Evolutionary conservation across 2,797 vertebrate genomes (phyloP).

Genomic region (Pygocentrus nattereri): DNA sequence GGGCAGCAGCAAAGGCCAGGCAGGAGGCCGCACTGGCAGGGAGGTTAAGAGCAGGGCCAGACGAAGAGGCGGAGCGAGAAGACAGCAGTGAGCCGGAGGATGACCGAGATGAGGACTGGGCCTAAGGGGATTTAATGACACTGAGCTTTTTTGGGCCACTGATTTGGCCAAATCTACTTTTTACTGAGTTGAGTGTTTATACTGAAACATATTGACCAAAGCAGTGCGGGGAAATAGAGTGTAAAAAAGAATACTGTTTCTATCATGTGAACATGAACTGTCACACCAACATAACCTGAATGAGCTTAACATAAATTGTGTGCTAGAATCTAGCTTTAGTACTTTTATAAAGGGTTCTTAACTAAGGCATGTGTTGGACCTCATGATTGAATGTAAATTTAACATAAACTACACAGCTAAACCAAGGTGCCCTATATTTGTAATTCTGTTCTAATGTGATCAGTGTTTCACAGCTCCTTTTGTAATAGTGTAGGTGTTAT

Average conservation of each 20-base stretch:
- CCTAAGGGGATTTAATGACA: conserved; percentile 59
- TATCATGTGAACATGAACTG: not conserved
- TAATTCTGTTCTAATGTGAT: not conserved
- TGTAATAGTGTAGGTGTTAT: conserved; percentile 5
- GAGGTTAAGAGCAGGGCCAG: conserved; percentile 39
- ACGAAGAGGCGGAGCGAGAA: conserved; percentile 62
- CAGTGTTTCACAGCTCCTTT: conserved; percentile 1
- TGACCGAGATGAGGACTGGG: conserved; percentile 80
- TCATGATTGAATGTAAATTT: conserved; percentile 5
- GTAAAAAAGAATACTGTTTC: not conserved
- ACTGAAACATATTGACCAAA: not conserved
- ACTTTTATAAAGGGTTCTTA: not conserved
- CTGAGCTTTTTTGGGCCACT: not conserved
- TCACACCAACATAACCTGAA: not conserved
- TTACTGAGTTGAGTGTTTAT: not conserved
- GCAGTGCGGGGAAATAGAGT: not conserved
- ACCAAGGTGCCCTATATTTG: not conserved
- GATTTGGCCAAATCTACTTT: not conserved
- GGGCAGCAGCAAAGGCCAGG: conserved; percentile 65
- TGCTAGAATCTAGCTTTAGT: not conserved
- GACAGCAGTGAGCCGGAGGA: conserved; percentile 78
- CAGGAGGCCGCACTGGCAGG: conserved; percentile 46
- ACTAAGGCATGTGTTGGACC: not conserved
- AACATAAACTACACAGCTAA: conserved; percentile 7
- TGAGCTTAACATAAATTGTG: too few relatives aligned